These are phyloP conservation scores for Meloidogyne exigua DNA, from an alignment of 1,140 invertebrate genomes.

Conservation along the genomic window DNA sequence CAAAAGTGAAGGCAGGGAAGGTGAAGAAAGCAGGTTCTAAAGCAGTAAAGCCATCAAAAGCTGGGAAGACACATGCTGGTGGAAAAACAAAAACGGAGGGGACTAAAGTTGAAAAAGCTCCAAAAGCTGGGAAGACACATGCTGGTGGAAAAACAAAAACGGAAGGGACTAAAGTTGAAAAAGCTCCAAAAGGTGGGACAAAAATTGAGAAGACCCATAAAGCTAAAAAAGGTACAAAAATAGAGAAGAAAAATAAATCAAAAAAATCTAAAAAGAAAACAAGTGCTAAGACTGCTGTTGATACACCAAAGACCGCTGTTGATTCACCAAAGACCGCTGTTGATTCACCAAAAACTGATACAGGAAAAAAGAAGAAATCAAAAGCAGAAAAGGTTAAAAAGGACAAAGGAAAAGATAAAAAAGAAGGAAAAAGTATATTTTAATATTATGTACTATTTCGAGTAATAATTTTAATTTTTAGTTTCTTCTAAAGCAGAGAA, in stretches of 20 bases:
- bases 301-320: no score
- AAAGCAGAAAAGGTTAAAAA: background rate
- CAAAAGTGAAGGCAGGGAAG: background rate
- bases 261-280: slow-evolving; percentile 3
- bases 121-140: no score
- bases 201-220: background rate
- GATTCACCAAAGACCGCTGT: no score
- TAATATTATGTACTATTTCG: background rate
- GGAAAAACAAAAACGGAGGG: background rate
- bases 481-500: background rate
- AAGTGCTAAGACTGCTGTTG: background rate
- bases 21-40: background rate
- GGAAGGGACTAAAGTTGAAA: slow-evolving; percentile 9
- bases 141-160: background rate
- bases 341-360: background rate
- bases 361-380: background rate
- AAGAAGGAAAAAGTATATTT: background rate
- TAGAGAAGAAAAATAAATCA: background rate
- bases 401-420: slow-evolving; percentile 6
- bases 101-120: background rate
- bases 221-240: background rate
- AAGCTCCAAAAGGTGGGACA: background rate
- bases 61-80: background rate
- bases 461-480: background rate
- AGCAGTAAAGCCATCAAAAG: background rate